Conservation (phyloP, 2,888 invertebrate genomes). For the Netelia melanura region DNA sequence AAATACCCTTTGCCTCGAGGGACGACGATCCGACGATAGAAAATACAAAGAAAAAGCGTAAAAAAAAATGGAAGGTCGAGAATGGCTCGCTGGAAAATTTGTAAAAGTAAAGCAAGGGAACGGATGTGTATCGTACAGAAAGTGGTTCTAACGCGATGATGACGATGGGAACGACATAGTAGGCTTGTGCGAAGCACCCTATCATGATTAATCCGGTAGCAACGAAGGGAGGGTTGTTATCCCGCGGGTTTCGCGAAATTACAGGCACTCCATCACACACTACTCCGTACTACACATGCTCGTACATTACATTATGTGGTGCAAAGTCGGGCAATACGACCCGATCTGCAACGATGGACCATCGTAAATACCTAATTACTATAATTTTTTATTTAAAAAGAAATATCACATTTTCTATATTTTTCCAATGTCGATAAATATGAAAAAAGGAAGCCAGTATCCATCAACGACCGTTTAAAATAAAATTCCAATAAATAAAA, state of each 20-base stretch:
- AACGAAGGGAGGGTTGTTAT: conserved; percentile 59
- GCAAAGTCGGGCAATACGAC: too few relatives aligned
- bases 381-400: too few relatives aligned
- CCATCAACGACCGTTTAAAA: too few relatives aligned
- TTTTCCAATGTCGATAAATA: too few relatives aligned
- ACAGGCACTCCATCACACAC: conserved; percentile 64
- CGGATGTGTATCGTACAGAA: not conserved
- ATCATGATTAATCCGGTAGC: conserved; percentile 46
- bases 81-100: conserved; percentile 30
- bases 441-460: too few relatives aligned
- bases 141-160: conserved; percentile 31
- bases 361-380: too few relatives aligned
- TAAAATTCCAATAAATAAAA: not conserved
- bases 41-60: conserved; percentile 2
- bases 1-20: conserved; percentile 29
- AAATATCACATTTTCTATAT: too few relatives aligned
- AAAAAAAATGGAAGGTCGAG: not conserved
- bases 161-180: conserved; percentile 30
- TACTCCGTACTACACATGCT: conserved; percentile 43
- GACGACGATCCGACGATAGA: conserved; percentile 31
- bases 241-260: conserved; percentile 59
- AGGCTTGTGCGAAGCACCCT: conserved; percentile 28
- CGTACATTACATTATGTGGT: not conserved
- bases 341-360: too few relatives aligned
- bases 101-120: conserved; percentile 8